Evolutionary conservation across 2,888 invertebrate species (phyloP).

Genomic region (Oscheius sp.): DNA sequence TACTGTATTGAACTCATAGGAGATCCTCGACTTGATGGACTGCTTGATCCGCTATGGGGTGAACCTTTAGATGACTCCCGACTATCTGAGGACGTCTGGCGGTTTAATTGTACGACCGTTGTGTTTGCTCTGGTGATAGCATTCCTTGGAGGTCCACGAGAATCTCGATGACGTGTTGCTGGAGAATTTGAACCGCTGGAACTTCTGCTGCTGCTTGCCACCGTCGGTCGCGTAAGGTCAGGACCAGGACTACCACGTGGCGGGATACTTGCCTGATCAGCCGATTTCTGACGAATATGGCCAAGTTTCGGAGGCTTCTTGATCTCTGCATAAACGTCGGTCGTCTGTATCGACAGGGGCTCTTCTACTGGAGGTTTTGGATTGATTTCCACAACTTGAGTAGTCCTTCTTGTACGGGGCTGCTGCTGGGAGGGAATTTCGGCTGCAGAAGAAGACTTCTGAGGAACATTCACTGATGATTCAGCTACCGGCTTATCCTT

Average conservation of each 20-base stretch:
- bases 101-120: slow-evolving; percentile 2
- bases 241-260: neutral
- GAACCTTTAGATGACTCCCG: neutral
- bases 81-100: neutral
- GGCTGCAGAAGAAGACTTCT: neutral
- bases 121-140: neutral
- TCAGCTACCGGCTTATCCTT: neutral
- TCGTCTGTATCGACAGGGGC: neutral
- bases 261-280: neutral
- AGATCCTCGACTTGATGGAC: neutral
- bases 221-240: neutral
- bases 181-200: neutral
- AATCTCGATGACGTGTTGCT: neutral
- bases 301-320: slow-evolving; percentile 13
- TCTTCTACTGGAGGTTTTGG: neutral
- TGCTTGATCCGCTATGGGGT: neutral
- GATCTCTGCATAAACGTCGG: neutral
- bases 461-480: neutral
- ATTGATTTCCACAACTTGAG: neutral
- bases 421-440: neutral
- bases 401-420: neutral
- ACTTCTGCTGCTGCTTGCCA: neutral
- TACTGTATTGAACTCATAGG: neutral
- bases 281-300: slow-evolving; percentile 13
- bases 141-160: neutral